These are phyloP conservation scores for Cherax quadricarinatus DNA, from an alignment of 1,140 invertebrate species.

Conservation along the genomic window DNA sequence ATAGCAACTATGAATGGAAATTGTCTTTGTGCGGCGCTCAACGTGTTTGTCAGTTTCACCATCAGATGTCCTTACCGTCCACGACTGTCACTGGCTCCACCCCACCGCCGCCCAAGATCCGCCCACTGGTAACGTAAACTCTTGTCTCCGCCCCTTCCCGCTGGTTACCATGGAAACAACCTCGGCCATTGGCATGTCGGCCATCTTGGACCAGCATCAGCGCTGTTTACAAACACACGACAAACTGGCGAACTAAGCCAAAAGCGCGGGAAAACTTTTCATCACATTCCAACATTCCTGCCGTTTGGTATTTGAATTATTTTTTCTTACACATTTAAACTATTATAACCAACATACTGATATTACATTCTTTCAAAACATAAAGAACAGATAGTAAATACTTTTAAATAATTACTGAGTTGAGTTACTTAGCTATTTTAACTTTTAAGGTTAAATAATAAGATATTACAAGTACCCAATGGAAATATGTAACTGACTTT, in stretches of 20 bases:
- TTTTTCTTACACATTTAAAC: too few species aligned
- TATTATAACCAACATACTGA: too few species aligned
- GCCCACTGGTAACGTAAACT: background rate
- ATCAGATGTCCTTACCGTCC: background rate
- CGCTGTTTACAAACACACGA: conserved; percentile 52
- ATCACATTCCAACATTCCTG: too few species aligned
- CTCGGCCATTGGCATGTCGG: conserved; percentile 27
- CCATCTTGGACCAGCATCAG: conserved; percentile 46
- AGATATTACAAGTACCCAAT: too few species aligned
- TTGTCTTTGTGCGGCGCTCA: background rate
- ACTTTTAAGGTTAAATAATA: too few species aligned
- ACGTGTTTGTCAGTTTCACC: background rate
- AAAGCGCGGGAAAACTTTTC: conserved; percentile 48
- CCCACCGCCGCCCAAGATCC: background rate
- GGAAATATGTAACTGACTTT: too few species aligned
- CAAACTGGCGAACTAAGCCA: conserved; percentile 1
- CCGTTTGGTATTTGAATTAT: too few species aligned
- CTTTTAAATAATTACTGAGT: too few species aligned
- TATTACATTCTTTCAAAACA: too few species aligned
- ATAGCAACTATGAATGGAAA: background rate
- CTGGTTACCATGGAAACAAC: conserved; percentile 31
- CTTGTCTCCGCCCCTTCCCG: background rate
- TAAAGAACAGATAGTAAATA: too few species aligned
- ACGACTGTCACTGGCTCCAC: background rate
- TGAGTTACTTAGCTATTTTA: too few species aligned